phyloP scores from a whole-genome alignment of 2,888 invertebrate genomes.

The Monoplex corrugatus region DNA sequence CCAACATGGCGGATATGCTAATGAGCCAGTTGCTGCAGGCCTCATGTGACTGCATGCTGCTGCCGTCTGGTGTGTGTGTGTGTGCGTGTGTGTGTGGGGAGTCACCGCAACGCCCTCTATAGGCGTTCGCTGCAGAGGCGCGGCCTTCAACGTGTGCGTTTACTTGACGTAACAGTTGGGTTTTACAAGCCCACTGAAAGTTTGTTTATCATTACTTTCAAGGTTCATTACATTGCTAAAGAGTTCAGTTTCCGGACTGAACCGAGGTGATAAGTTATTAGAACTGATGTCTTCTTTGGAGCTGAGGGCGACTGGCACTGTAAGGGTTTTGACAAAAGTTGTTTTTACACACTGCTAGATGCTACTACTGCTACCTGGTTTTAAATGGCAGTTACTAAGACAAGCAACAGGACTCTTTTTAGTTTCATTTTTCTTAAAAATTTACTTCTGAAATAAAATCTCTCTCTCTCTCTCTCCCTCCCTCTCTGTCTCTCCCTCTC shows the following conservation, averaged over 20 bases:
- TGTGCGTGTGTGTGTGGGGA: not conserved
- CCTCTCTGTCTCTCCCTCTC: slow-evolving; percentile 17
- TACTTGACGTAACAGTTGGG: not conserved
- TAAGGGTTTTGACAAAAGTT: too few species aligned
- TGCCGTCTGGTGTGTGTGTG: slow-evolving; percentile 13
- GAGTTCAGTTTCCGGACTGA: too few species aligned
- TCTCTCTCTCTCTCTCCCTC: slow-evolving; percentile 43
- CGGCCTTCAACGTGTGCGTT: not conserved
- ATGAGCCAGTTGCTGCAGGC: slow-evolving; percentile 25
- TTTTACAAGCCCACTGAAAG: not conserved
- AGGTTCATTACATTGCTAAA: not conserved
- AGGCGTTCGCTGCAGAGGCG: not conserved
- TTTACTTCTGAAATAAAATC: too few species aligned
- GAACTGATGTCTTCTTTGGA: too few species aligned
- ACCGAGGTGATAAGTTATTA: too few species aligned
- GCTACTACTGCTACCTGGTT: too few species aligned
- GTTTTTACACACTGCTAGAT: too few species aligned
- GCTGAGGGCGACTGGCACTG: too few species aligned
- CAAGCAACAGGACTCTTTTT: too few species aligned
- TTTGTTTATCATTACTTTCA: not conserved
- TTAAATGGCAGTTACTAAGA: too few species aligned
- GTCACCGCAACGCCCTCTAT: not conserved
- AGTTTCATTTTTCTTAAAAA: too few species aligned
- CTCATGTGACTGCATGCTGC: not conserved
- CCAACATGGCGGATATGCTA: slow-evolving; percentile 19